Evolutionary conservation across 2,888 invertebrate genomes (phyloP), one percentile per base, ranked within the genome.

Genomic region (Dyspetes luteomarginatus): DNA sequence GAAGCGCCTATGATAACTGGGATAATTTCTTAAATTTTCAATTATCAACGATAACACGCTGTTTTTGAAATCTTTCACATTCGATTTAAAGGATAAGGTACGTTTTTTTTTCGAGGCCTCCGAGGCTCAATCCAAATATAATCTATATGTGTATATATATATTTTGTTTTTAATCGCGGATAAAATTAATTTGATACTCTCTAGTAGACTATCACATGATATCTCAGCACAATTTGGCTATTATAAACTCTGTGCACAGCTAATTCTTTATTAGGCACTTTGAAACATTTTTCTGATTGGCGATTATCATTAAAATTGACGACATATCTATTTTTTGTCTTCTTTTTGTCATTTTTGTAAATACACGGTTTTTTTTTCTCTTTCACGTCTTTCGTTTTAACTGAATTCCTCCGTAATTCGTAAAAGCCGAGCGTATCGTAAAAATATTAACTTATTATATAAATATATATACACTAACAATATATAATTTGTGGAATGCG

Each of bases 281-380:
- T 56, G 24, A 77, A 77, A 77, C 45, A n/a, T n/a, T n/a, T 50
- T 28, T 67, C 62, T 72, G 64, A 24, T 48, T 28, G 56, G 71
- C 75, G 67, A 80, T 80, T 48, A 62, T 80, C 76, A 43, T 26
- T 12, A 55, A 76, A 76, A 80, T 80, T 76, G 60, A 80, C 80
- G 26, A 45, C 56, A 36, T 56, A 12, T 36, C 9, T 56, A 12
- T 36, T 4, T 12, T 36, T 12, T 28, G 28, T 28, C 5, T 28
- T 28, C 28, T 48, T 36, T 17, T 71, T 72, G 58, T 17, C 50
- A 50, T 50, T 58, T n/a, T 26, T 43, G 28, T 55, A 17, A 50
- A 50, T 50, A 68, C 60, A 67, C 50, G 48, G 2, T 17, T 48
- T 48, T 15, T 48, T n/a, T 17, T 17, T 4, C 4, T 19, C 48